A percentile compares a stretch with the other conserved stretches of the same genome.
These are phyloP conservation scores for Dendroctonus valens DNA, from an alignment of 1,140 invertebrate genomes.

Conservation along the genomic window DNA sequence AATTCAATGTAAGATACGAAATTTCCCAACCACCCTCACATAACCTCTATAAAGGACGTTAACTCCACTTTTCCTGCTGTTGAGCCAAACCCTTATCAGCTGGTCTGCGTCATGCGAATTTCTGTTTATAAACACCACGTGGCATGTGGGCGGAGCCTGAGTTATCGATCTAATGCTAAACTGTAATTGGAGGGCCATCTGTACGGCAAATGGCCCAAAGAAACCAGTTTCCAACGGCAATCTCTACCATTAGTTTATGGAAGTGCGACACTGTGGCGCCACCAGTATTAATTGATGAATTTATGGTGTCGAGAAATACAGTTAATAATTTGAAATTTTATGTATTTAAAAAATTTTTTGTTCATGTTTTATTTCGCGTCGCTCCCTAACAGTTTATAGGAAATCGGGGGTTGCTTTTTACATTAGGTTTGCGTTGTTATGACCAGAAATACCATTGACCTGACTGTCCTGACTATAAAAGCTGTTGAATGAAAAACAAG, in stretches of 20 bases:
- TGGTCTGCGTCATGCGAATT: constrained; percentile 12
- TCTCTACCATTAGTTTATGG: constrained; percentile 24
- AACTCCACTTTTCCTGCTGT: constrained; percentile 1
- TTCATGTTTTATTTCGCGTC: no score
- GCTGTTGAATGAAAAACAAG: no score
- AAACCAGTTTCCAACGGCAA: constrained; percentile 13
- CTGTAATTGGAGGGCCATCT: constrained; percentile 32
- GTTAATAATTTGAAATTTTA: background rate
- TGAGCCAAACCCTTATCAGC: background rate
- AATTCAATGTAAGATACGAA: no score
- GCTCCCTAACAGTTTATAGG: no score
- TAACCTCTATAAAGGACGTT: background rate
- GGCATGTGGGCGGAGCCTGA: constrained; percentile 16
- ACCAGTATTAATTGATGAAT: background rate
- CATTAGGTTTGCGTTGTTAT: no score
- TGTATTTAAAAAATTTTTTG: background rate
- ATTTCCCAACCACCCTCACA: no score
- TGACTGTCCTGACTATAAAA: no score
- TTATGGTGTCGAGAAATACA: background rate
- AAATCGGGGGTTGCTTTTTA: no score
- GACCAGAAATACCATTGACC: no score
- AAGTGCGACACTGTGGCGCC: constrained; percentile 8
- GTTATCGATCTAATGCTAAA: constrained; percentile 21
- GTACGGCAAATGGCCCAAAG: constrained; percentile 26
- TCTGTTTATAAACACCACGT: constrained; percentile 33